These are phyloP conservation scores for Gallinago jamesoni DNA, from an alignment of 2,113 vertebrate genomes.

Conservation along the genomic window DNA sequence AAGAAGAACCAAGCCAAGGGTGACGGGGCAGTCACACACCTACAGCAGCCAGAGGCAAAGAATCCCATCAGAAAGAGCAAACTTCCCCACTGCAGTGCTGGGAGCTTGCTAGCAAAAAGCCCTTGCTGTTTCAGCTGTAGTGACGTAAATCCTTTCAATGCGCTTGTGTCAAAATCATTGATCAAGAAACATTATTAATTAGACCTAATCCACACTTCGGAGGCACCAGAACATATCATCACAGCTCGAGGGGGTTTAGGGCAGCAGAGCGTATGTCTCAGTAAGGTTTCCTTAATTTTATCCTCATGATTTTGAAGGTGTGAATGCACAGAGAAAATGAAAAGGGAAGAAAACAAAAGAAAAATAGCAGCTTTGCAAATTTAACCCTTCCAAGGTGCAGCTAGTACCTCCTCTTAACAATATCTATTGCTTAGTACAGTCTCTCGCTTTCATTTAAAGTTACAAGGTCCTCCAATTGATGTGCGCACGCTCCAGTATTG, in stretches of 20 bases:
- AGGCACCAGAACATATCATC: background rate
- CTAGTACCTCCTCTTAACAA: background rate
- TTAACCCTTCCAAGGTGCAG: background rate
- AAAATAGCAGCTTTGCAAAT: background rate
- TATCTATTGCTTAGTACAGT: too few relatives aligned
- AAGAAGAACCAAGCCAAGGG: background rate
- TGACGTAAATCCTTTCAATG: background rate
- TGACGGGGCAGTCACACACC: background rate
- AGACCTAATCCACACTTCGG: background rate
- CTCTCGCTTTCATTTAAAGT: too few relatives aligned
- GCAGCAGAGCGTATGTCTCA: background rate
- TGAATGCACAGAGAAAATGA: background rate
- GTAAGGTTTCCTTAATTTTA: background rate
- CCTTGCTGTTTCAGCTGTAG: background rate
- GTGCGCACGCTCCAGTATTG: too few relatives aligned
- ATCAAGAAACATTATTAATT: slow-evolving; percentile 38
- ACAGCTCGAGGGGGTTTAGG: background rate
- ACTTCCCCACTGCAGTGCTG: background rate
- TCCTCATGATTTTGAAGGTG: background rate
- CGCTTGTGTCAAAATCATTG: background rate
- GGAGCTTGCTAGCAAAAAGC: background rate
- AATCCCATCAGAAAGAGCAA: background rate
- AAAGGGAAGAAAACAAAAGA: background rate
- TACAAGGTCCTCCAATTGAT: too few relatives aligned
- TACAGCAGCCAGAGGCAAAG: background rate